Evolutionary conservation across 1,140 invertebrate genomes (phyloP).

Genomic region (Cydia strobilella): DNA sequence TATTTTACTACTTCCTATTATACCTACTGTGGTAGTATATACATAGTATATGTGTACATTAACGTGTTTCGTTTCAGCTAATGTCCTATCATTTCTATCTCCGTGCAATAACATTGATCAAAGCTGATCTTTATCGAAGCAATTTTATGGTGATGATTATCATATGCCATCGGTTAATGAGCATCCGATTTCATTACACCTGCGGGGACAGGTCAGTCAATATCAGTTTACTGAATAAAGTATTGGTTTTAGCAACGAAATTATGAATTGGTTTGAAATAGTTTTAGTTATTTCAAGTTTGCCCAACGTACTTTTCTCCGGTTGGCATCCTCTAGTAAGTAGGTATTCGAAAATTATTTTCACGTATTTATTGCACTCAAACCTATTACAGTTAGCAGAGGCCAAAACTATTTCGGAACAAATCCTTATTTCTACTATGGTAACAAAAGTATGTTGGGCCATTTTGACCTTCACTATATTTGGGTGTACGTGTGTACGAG

Average conservation of each 20-base stretch:
- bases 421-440: too few relatives aligned
- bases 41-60: too few relatives aligned
- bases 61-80: not conserved
- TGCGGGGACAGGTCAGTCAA: not conserved
- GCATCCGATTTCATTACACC: not conserved
- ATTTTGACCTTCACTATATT: too few relatives aligned
- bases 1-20: too few relatives aligned
- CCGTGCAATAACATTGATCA: not conserved
- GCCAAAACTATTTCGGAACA: too few relatives aligned
- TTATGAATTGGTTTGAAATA: not conserved
- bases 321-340: not conserved
- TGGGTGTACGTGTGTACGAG: too few relatives aligned
- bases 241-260: not conserved
- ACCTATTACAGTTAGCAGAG: too few relatives aligned
- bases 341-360: not conserved
- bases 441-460: too few relatives aligned
- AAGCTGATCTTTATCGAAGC: not conserved
- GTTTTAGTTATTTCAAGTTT: not conserved
- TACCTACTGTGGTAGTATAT: too few relatives aligned
- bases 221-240: not conserved
- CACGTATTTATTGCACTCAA: too few relatives aligned
- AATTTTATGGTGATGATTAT: not conserved
- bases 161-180: conserved; percentile 1
- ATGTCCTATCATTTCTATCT: not conserved
- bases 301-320: not conserved